These are phyloP conservation scores for Poliocrania exsul DNA, from an alignment of 2,797 vertebrate species.

Conservation along the genomic window DNA sequence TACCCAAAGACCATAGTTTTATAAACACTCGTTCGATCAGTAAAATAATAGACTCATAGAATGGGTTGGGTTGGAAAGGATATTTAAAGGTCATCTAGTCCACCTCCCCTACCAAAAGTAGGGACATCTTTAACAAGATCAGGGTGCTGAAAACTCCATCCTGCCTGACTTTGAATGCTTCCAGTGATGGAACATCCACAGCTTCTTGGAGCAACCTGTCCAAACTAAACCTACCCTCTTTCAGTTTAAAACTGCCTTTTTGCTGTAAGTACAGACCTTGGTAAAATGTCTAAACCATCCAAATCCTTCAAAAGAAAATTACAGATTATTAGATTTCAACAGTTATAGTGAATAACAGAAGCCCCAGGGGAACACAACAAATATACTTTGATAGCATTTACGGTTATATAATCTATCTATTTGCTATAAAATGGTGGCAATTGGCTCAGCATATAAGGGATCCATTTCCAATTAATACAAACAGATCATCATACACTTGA, in stretches of 20 bases:
- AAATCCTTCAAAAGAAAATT: conserved; percentile 1
- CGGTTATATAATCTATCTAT: neutral
- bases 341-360: neutral
- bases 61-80: neutral
- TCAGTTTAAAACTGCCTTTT: neutral
- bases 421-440: neutral
- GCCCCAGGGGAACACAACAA: neutral
- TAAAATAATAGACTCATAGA: neutral
- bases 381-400: neutral
- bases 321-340: neutral
- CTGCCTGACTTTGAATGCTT: neutral
- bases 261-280: neutral
- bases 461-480: neutral
- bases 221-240: neutral
- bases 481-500: neutral
- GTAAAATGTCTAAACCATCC: neutral
- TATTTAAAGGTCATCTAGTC: neutral
- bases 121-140: neutral
- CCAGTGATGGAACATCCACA: neutral
- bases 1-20: neutral
- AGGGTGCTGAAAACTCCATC: neutral
- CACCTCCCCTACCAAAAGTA: neutral
- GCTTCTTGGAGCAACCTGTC: neutral
- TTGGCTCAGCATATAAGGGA: neutral
- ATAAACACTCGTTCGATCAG: neutral